Conservation (phyloP, 2,113 vertebrate species). For the Corvus hawaiiensis region DNA sequence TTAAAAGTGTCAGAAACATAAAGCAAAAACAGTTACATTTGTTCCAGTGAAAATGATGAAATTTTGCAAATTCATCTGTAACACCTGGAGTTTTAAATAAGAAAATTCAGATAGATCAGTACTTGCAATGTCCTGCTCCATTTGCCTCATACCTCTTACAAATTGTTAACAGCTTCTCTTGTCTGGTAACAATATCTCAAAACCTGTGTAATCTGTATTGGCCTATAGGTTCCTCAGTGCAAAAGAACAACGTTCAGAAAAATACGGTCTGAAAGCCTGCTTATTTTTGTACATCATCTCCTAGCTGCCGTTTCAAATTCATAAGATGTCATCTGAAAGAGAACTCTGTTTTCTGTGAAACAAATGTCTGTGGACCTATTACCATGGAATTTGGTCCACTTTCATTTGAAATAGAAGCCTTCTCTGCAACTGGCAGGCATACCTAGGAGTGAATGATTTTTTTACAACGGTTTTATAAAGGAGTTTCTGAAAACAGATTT, state of each 20-base stretch:
- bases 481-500: not conserved
- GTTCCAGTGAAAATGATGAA: not conserved
- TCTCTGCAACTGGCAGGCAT: not conserved
- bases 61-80: not conserved
- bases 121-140: not conserved
- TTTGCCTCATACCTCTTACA: not conserved
- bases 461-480: not conserved
- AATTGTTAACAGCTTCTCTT: not conserved
- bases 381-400: not conserved
- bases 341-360: not conserved
- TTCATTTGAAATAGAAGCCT: not conserved
- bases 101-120: not conserved
- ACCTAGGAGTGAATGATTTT: not conserved
- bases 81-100: not conserved
- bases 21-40: not conserved
- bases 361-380: not conserved
- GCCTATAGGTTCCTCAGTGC: not conserved
- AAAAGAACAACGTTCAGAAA: not conserved
- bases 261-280: not conserved
- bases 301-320: not conserved
- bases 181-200: not conserved
- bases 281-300: not conserved
- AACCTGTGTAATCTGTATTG: not conserved
- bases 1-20: not conserved
- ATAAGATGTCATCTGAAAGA: not conserved